These are phyloP conservation scores for Antrozous pallidus DNA, from an alignment of 2,797 vertebrate genomes.

Conservation along the genomic window DNA sequence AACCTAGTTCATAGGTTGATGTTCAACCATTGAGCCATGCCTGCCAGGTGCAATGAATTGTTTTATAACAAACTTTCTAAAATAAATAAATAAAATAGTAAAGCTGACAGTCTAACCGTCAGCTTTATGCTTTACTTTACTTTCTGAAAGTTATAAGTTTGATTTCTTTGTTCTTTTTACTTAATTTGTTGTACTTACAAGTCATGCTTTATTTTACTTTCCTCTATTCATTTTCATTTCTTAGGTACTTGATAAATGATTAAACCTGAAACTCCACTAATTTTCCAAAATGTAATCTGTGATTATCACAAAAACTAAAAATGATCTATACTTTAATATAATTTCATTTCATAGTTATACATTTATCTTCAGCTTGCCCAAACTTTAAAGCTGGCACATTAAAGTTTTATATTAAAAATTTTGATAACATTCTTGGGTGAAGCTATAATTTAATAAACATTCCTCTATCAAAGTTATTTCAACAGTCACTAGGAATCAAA, in stretches of 20 bases:
- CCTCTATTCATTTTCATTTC: neutral
- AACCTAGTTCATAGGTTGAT: too few species aligned
- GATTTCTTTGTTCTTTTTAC: neutral
- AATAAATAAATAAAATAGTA: neutral
- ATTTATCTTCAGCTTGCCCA: neutral
- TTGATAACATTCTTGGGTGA: neutral
- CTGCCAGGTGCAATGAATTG: neutral
- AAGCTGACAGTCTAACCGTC: neutral
- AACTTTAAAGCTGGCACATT: slow-evolving; percentile 18
- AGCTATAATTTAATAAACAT: slow-evolving; percentile 8
- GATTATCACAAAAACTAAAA: slow-evolving; percentile 6
- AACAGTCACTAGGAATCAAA: neutral
- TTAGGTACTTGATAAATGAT: neutral
- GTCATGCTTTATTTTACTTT: neutral
- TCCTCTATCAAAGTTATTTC: neutral
- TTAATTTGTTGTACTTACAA: neutral
- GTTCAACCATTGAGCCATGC: too few species aligned
- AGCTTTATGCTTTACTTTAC: neutral
- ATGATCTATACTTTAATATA: neutral
- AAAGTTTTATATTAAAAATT: slow-evolving; percentile 36
- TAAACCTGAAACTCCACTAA: neutral
- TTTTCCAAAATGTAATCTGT: neutral
- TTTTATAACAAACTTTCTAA: neutral
- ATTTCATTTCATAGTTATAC: slow-evolving; percentile 25
- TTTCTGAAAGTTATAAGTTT: neutral